Percentiles rank a stretch among this genome's conserved stretches.
phyloP scores from a whole-genome alignment of 2,797 vertebrate species.

The Nothura maculosa region DNA sequence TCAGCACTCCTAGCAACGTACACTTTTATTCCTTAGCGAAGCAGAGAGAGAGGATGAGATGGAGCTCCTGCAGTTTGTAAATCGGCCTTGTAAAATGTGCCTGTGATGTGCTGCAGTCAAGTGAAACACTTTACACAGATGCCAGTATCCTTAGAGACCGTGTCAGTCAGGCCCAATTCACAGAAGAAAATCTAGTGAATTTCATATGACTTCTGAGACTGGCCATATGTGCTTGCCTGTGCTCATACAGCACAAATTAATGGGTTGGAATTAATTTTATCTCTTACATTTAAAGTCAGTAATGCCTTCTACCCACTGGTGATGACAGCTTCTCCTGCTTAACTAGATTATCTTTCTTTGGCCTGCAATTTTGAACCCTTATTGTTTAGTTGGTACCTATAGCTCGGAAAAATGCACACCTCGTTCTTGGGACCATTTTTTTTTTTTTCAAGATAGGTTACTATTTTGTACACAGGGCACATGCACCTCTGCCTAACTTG shows the following conservation, averaged over 20 bases:
- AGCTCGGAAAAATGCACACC: not conserved
- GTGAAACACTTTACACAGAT: not conserved
- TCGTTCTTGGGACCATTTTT: not conserved
- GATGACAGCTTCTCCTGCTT: not conserved
- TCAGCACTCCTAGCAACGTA: slow-evolving; percentile 58
- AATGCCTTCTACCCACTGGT: not conserved
- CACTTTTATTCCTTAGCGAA: slow-evolving; percentile 20
- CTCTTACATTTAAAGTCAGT: not conserved
- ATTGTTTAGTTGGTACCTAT: not conserved
- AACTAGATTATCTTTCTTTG: not conserved
- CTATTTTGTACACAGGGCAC: not conserved
- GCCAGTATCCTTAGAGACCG: slow-evolving; percentile 16
- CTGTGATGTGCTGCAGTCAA: slow-evolving; percentile 41
- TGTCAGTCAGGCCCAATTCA: not conserved
- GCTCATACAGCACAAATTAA: not conserved
- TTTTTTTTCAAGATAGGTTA: accelerated
- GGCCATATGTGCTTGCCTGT: not conserved
- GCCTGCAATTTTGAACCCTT: not conserved
- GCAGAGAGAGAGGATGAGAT: not conserved
- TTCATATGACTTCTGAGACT: slow-evolving; percentile 66
- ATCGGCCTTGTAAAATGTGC: not conserved
- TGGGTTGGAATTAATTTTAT: not conserved
- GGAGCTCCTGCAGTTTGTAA: slow-evolving; percentile 15
- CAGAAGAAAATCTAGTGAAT: not conserved
- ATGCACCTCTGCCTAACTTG: not conserved